Conservation (phyloP, 92 coral and sea anemone genomes). For the Siderastrea radians region DNA sequence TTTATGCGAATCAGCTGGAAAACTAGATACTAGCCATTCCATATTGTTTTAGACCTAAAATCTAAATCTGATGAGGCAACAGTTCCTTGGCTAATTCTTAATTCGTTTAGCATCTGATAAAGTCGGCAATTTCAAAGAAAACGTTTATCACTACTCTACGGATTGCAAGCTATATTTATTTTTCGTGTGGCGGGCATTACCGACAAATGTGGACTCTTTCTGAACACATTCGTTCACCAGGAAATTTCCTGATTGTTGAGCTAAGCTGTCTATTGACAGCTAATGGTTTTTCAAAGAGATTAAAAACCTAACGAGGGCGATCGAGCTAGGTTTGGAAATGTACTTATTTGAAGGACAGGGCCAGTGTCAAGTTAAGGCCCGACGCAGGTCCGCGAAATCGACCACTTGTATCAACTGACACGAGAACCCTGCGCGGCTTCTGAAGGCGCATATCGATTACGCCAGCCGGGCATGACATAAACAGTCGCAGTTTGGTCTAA, state of each 20-base stretch:
- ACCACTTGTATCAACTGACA: constrained; percentile 72
- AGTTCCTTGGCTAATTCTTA: constrained; percentile 26
- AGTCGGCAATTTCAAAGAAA: constrained; percentile 81
- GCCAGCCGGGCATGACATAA: constrained; percentile 65
- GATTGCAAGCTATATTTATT: constrained; percentile 72
- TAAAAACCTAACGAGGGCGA: constrained; percentile 8
- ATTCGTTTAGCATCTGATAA: constrained; percentile 86
- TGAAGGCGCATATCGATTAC: constrained; percentile 58
- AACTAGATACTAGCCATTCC: not conserved
- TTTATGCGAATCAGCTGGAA: constrained; percentile 28
- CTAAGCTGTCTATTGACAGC: constrained; percentile 15
- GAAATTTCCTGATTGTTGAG: not conserved
- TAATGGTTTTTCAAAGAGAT: constrained; percentile 17
- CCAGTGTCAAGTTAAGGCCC: not conserved
- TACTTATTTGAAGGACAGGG: constrained; percentile 42
- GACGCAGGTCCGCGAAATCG: constrained; percentile 13
- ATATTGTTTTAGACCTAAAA: constrained; percentile 1
- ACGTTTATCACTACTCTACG: constrained; percentile 72
- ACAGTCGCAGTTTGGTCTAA: constrained; percentile 64
- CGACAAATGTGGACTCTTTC: constrained; percentile 11
- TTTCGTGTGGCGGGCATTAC: constrained; percentile 74
- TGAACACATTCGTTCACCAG: not conserved
- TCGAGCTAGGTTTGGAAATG: constrained; percentile 55
- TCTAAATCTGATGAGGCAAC: constrained; percentile 26
- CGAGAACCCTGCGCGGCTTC: constrained; percentile 46